Evolutionary conservation across 1,140 invertebrate genomes (phyloP).

Genomic region (Stegodyphus dumicola): DNA sequence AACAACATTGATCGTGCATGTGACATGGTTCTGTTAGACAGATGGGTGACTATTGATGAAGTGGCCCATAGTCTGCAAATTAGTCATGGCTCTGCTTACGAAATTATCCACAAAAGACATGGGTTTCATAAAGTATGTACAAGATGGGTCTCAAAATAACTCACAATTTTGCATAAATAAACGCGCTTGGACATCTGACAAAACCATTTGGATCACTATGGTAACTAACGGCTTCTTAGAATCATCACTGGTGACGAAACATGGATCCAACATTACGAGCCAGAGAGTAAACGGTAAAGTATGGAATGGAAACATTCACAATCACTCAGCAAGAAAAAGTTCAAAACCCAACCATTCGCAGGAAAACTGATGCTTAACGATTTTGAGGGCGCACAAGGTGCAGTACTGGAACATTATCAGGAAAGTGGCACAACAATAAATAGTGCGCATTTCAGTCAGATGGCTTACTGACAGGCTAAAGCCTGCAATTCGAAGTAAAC

Average conservation of each 20-base stretch:
- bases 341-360: conserved; percentile 1
- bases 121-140: conserved; percentile 11
- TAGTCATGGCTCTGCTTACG: conserved; percentile 7
- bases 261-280: too few species aligned
- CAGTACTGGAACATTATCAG: background rate
- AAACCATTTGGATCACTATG: background rate
- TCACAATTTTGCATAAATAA: background rate
- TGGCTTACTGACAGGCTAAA: conserved; percentile 35
- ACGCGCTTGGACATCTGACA: background rate
- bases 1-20: too few species aligned
- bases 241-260: background rate
- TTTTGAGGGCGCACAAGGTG: background rate
- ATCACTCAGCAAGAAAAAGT: background rate
- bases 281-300: background rate
- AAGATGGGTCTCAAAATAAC: background rate
- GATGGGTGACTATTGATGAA: conserved; percentile 9
- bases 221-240: background rate
- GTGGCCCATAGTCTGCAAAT: background rate
- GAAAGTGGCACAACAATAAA: too few species aligned
- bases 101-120: conserved; percentile 1
- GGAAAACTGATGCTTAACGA: background rate
- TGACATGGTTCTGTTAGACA: conserved; percentile 1
- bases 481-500: conserved; percentile 40
- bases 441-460: conserved; percentile 18
- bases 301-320: conserved; percentile 7